phyloP scores from a whole-genome alignment of 2,888 invertebrate genomes.

The Frankliniella intonsa region DNA sequence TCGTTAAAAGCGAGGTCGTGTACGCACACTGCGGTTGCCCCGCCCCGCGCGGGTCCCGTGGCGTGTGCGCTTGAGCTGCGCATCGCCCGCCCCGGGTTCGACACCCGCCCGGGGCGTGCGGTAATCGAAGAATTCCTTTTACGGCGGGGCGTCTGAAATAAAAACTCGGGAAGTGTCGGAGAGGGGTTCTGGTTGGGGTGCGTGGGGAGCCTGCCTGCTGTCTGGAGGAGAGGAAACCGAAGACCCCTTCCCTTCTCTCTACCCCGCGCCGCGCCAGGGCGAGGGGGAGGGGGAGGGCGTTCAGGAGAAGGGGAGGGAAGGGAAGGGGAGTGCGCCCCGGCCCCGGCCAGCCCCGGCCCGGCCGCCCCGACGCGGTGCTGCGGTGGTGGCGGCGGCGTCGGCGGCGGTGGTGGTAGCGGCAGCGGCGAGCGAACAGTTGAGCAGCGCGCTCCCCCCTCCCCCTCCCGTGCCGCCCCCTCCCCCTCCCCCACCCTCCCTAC shows the following conservation, averaged over 20 bases:
- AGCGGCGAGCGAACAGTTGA: conserved; percentile 19
- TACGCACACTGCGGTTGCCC: too few species aligned
- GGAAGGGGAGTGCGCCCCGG: too few species aligned
- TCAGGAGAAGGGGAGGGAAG: not conserved
- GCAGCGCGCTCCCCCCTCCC: conserved; percentile 3
- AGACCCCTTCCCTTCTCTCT: not conserved
- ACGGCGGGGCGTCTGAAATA: too few species aligned
- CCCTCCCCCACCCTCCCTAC: not conserved
- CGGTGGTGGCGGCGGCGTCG: not conserved
- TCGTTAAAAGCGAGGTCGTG: too few species aligned
- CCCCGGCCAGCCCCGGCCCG: too few species aligned
- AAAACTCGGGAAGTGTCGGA: too few species aligned
- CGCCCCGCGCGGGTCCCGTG: too few species aligned
- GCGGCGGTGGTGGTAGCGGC: not conserved
- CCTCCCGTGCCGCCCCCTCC: not conserved
- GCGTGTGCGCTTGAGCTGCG: too few species aligned
- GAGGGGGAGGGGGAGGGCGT: not conserved
- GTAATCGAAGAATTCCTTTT: too few species aligned
- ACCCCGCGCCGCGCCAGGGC: not conserved
- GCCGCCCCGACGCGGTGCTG: not conserved
- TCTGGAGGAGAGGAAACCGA: not conserved
- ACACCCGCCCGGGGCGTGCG: too few species aligned
- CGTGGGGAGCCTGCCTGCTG: not conserved
- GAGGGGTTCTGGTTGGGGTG: too few species aligned
- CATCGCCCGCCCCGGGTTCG: too few species aligned